Base-by-base conservation (phyloP, 2,888 invertebrate genomes). In the Sthenelais limicola region DNA sequence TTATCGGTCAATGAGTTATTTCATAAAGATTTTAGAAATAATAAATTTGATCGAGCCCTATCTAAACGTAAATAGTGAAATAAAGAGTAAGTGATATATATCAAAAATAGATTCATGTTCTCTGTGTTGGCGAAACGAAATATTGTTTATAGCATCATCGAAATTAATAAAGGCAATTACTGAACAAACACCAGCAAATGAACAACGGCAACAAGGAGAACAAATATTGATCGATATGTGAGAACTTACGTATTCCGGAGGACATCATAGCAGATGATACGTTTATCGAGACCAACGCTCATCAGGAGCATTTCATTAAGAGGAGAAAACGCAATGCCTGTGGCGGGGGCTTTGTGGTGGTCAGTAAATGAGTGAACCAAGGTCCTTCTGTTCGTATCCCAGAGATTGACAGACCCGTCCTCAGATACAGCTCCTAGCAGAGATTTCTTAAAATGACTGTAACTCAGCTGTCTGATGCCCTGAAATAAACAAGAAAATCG, bases 221-320 rank as follows among this genome's bases (percentile, higher is more conserved):
- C n/a, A n/a, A n/a, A n/a, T n/a, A n/a, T n/a, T n/a, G n/a, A n/a
- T n/a, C n/a, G n/a, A n/a, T n/a, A n/a, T n/a, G n/a, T n/a, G n/a
- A n/a, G n/a, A n/a, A 70, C 81, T 77, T 73, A 88, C 88, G 80
- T 82, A 76, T 85, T 87, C 24, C 76, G 78, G 47, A 82, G 80
- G 0, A 83, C 79, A 77, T 89, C 88, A 76, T 87, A 87, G 74
- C 83, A 86, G 47, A 85, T 81, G 33, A 88, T 81, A 32, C 84
- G 80, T 76, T 88, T 88, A 78, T 89, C 89, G 47, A 88, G 82
- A 0, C 89, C 89, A 1, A 85, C 87, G 74, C 85, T 87, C 74
- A 86, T 81, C 68, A 89, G 80, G 35, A 89, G 80, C 73, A 85
- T 82, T 48, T 87, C 84, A 76, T 88, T 89, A 73, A 88, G 80